These are phyloP conservation scores for Leptinotarsa haldemani DNA, from an alignment of 2,888 invertebrate genomes.

Conservation along the genomic window DNA sequence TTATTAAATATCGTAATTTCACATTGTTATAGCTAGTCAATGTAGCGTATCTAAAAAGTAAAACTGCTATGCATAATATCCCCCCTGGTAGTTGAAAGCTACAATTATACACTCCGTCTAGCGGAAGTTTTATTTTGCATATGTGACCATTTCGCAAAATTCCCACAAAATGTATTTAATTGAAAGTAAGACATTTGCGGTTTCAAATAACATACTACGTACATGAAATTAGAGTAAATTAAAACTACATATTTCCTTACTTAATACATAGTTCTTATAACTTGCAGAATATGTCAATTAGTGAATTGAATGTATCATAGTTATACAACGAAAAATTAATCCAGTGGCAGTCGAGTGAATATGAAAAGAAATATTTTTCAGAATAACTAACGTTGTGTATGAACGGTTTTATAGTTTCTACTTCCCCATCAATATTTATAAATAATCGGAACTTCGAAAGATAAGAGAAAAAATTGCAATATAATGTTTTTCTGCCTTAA, in stretches of 20 bases:
- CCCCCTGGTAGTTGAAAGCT: slow-evolving; percentile 12
- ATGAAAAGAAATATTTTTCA: too few relatives aligned
- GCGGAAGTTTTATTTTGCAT: slow-evolving; percentile 36
- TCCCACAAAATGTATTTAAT: slow-evolving; percentile 33
- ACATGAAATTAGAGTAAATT: slow-evolving; percentile 1
- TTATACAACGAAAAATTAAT: too few relatives aligned
- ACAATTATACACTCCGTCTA: slow-evolving; percentile 36
- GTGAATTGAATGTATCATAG: too few relatives aligned
- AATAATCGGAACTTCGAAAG: too few relatives aligned
- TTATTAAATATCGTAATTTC: slow-evolving; percentile 36
- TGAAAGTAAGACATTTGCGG: slow-evolving; percentile 1
- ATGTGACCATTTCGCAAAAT: slow-evolving; percentile 38
- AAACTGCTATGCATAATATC: slow-evolving; percentile 30
- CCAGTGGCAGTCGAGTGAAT: too few relatives aligned
- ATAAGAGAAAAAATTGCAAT: too few relatives aligned
- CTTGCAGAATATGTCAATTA: too few relatives aligned
- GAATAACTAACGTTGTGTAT: too few relatives aligned
- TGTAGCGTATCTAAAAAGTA: slow-evolving; percentile 34
- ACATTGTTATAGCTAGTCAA: slow-evolving; percentile 33
- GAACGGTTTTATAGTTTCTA: too few relatives aligned
- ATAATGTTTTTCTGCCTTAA: too few relatives aligned
- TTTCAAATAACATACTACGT: background rate
- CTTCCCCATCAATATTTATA: too few relatives aligned
- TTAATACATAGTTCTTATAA: too few relatives aligned
- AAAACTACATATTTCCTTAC: background rate